phyloP scores from a whole-genome alignment of 1,140 invertebrate genomes.

The Leptinotarsa defecta region DNA sequence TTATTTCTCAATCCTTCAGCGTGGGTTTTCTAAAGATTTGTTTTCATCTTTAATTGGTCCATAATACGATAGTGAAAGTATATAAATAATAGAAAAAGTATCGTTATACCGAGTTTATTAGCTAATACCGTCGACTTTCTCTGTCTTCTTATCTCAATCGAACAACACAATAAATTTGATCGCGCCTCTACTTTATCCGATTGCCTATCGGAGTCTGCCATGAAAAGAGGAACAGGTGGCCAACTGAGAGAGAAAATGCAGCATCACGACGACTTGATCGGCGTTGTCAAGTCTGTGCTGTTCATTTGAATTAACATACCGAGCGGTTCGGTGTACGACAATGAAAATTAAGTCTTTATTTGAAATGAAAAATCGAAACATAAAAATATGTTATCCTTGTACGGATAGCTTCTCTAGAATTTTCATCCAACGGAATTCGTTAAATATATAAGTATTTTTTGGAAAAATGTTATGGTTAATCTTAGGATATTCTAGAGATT shows the following conservation, averaged over 20 bases:
- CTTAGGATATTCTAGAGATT: no score
- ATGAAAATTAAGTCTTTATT: no score
- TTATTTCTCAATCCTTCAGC: no score
- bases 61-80: background rate
- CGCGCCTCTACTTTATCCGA: constrained; percentile 19
- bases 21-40: no score
- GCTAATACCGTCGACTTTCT: constrained; percentile 28
- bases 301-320: no score
- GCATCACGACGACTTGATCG: background rate
- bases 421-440: no score
- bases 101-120: constrained; percentile 2
- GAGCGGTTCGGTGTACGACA: no score
- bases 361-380: no score
- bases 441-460: no score
- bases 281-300: constrained; percentile 9
- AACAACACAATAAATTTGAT: constrained; percentile 16
- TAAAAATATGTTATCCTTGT: no score
- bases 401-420: no score
- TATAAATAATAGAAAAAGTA: background rate
- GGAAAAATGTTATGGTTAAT: no score
- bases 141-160: constrained; percentile 22
- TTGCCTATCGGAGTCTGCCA: constrained; percentile 24
- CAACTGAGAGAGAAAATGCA: constrained; percentile 11
- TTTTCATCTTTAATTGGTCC: background rate
- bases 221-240: constrained; percentile 36